phyloP scores from a whole-genome alignment of 2,797 vertebrate species.

The Microcaecilia unicolor region DNA sequence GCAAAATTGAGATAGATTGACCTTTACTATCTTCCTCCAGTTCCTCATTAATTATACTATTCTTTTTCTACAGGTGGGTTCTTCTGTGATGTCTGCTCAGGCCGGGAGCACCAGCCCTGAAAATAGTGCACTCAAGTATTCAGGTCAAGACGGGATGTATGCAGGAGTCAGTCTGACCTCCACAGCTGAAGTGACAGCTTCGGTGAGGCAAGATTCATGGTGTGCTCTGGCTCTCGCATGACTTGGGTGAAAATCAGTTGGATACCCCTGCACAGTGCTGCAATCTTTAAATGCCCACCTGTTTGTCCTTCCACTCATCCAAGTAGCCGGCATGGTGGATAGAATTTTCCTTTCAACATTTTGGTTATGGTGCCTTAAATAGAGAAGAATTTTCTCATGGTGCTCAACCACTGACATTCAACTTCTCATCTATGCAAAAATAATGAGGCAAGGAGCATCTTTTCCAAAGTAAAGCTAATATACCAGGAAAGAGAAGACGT shows the following conservation, averaged over 20 bases:
- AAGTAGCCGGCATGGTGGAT: conserved; percentile 37
- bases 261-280: conserved; percentile 15
- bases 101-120: conserved; percentile 68
- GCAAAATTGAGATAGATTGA: too few relatives aligned
- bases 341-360: conserved; percentile 33
- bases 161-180: conserved; percentile 80
- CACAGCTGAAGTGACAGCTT: conserved; percentile 72
- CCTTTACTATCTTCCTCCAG: too few relatives aligned
- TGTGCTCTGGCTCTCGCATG: conserved; percentile 90
- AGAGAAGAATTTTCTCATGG: conserved; percentile 32
- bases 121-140: conserved; percentile 76
- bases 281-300: background rate
- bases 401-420: conserved; percentile 20
- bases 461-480: conserved; percentile 13
- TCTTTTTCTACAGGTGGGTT: conserved; percentile 61
- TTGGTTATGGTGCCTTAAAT: conserved; percentile 40
- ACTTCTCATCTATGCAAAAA: conserved; percentile 43
- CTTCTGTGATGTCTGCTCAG: conserved; percentile 73
- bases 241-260: conserved; percentile 31
- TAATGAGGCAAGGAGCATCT: conserved; percentile 27
- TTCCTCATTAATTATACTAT: too few relatives aligned
- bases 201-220: conserved; percentile 86
- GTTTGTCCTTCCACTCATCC: conserved; percentile 15
- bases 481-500: conserved; percentile 4
- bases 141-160: conserved; percentile 83